Conservation (phyloP, 1,140 invertebrate species). For the Papilio dardanus region DNA sequence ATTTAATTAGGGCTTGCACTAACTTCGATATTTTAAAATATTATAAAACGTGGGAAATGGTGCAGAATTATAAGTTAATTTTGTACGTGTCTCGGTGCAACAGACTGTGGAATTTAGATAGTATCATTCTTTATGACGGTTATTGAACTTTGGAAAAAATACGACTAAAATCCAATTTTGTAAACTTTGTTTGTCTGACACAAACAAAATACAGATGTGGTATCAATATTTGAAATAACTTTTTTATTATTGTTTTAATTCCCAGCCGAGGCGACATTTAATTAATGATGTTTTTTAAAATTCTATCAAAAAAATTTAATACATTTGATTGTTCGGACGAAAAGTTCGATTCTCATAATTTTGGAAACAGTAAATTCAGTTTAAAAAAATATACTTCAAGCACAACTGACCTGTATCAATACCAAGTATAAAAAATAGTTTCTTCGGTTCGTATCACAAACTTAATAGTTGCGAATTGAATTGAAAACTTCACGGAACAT, state of each 20-base stretch:
- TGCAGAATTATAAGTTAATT: neutral
- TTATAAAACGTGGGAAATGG: neutral
- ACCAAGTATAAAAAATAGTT: neutral
- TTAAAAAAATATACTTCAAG: too few species aligned
- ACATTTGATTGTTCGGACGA: too few species aligned
- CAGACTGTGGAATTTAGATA: neutral
- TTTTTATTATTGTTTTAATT: too few species aligned
- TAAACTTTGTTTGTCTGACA: too few species aligned
- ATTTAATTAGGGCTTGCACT: neutral
- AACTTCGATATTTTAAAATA: neutral
- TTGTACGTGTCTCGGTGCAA: neutral
- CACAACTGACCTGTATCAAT: too few species aligned
- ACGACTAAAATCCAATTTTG: neutral
- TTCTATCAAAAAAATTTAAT: too few species aligned
- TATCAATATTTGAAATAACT: too few species aligned
- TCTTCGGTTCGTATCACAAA: neutral
- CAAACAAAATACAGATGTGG: too few species aligned
- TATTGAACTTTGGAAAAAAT: neutral
- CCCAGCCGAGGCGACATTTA: too few species aligned
- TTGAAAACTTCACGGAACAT: neutral
- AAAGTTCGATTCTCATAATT: too few species aligned
- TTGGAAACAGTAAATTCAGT: too few species aligned
- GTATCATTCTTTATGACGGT: neutral
- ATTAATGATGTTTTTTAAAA: too few species aligned
- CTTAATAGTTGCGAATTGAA: neutral